phyloP scores from a whole-genome alignment of 2,797 vertebrate species.

The Hypotaenidia okinawae region DNA sequence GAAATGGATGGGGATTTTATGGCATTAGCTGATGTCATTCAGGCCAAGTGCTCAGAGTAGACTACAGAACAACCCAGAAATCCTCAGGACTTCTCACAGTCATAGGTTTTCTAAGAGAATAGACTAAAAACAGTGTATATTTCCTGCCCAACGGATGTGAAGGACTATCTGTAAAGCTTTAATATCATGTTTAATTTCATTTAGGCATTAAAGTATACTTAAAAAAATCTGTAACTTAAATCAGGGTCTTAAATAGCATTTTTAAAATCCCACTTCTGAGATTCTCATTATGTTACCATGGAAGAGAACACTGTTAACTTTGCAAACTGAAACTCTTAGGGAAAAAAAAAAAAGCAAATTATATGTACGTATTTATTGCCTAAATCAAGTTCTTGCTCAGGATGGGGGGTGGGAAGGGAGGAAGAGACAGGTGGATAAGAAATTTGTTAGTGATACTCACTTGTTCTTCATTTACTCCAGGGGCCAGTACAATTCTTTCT shows the following conservation, averaged over 20 bases:
- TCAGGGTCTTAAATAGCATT: not conserved
- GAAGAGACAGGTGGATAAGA: not conserved
- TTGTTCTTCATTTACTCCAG: not conserved
- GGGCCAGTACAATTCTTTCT: not conserved
- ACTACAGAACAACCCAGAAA: not conserved
- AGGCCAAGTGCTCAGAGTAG: not conserved
- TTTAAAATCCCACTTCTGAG: not conserved
- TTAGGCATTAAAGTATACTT: not conserved
- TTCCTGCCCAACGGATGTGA: not conserved
- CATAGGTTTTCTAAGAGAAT: rapidly evolving
- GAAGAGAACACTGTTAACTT: not conserved
- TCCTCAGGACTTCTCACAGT: not conserved
- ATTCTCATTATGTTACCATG: not conserved
- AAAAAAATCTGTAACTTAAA: not conserved
- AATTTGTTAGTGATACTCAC: not conserved
- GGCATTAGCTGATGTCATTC: not conserved
- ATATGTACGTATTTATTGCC: not conserved
- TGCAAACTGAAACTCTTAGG: not conserved
- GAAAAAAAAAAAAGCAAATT: not conserved
- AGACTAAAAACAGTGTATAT: not conserved
- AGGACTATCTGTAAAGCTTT: not conserved
- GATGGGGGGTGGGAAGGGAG: not conserved
- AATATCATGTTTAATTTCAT: not conserved
- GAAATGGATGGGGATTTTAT: not conserved
- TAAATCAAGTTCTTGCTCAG: not conserved